Base-by-base conservation (phyloP, 2,888 invertebrate genomes). In the Ypsolopha sequella region DNA sequence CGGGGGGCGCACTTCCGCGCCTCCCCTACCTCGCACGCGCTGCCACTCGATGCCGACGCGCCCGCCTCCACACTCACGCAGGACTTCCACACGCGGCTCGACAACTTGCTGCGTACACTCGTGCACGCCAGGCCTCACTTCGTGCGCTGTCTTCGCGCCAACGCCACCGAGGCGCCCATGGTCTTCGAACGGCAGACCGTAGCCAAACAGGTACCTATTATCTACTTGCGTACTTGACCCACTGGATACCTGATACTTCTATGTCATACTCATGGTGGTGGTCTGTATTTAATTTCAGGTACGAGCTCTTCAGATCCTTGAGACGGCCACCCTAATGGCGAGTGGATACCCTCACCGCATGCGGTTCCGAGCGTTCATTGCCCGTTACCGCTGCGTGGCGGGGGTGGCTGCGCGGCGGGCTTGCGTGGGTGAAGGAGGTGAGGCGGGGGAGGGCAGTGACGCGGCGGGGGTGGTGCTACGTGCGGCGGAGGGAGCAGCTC, bases 41-140 rank as follows among this genome's bases (percentile, higher is more conserved):
- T 94, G 69, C 82, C 93, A 75, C 77, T 93, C 56, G 94, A 94
- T 74, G 95, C 94, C 4, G 93, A 94, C 73, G 95, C 94, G 70
- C 94, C 95, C 6, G 92, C 95, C 53, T 94, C 95, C 46, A 96
- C 97, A 36, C 88, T 97, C 54, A 97, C 97, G 52, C 96, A 96
- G 88, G 97, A 98, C 86, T 98, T 98, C 78, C 97, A 97, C 82
- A 95, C 95, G 55, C 90, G 97, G 41, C 89, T 98, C 57, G 97
- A 98, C 82, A 96, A 96, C 85, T 88, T 98, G 63, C 85, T 98
- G 66, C 90, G 97, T 62, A 97, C 96, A 50, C 85, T 97, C 52
- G 96, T 97, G 51, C 96, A 97, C 82, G 96, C 97, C 51, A 90
- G 96, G 51, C 97, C 97, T 10, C 97, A 97, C 82, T 98, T 98